These are phyloP conservation scores for Agriotes lineatus DNA, from an alignment of 2,888 invertebrate genomes.

Conservation along the genomic window DNA sequence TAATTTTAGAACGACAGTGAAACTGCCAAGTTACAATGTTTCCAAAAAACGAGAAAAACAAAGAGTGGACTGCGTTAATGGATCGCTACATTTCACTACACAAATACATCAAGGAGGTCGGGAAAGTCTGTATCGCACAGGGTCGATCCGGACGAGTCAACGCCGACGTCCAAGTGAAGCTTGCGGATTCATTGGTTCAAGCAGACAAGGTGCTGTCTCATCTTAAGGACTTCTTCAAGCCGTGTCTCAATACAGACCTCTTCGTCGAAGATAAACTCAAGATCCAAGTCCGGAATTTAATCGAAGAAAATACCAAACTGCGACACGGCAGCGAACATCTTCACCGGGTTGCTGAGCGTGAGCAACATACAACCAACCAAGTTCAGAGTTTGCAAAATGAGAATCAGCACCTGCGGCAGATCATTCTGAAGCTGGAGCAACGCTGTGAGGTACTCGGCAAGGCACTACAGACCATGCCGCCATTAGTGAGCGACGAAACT, in stretches of 20 bases:
- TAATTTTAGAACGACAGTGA: too few relatives aligned
- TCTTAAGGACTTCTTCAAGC: slow-evolving; percentile 7
- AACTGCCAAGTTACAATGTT: slow-evolving; percentile 1
- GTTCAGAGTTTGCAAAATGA: neutral
- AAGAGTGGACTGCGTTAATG: slow-evolving; percentile 1
- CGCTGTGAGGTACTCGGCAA: too few relatives aligned
- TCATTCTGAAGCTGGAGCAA: too few relatives aligned
- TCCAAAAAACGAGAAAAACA: neutral
- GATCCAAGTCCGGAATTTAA: neutral
- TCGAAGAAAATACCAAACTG: neutral
- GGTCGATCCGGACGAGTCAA: neutral
- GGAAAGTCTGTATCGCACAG: slow-evolving; percentile 7
- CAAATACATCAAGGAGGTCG: slow-evolving; percentile 19
- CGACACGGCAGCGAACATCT: neutral
- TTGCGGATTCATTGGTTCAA: neutral
- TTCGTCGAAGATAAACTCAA: slow-evolving; percentile 2
- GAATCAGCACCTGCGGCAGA: too few relatives aligned
- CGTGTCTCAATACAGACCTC: neutral
- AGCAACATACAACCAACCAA: neutral
- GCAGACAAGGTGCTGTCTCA: neutral
- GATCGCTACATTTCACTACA: slow-evolving; percentile 13
- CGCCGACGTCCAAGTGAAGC: neutral
- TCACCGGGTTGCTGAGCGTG: neutral
- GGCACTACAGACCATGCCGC: too few relatives aligned
- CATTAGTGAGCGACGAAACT: too few relatives aligned